Evolutionary conservation across 2,113 vertebrate species (phyloP), one percentile per base, ranked within the genome.

Genomic region (Aspiorhynchus laticeps): DNA sequence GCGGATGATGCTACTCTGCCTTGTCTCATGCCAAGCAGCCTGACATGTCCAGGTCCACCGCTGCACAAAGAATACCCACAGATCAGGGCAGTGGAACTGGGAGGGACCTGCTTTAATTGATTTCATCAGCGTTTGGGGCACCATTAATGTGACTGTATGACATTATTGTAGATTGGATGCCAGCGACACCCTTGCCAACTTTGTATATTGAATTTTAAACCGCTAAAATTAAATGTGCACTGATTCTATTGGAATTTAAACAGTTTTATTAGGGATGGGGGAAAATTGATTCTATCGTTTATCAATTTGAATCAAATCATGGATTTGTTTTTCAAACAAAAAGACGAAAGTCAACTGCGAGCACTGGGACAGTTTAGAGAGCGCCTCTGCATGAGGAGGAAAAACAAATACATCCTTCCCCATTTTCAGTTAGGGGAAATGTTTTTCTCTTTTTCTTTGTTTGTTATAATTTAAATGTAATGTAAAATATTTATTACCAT

Each of bases 1-100:
- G 73, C 31, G 31, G 63, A 15, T 74, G 74, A 74, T 77, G 69
- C 67, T 80, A 51, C 59, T 65, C 53, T 87, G 51, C 73, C 74
- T 71, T 56, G 79, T 84, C 78, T 87, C 69, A 56, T 86, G 87
- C 86, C 79, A 88, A 82, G 74, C 80, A 75, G 83, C 74, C 73
- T 76, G 59, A 73, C 84, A 53, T 43, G 36, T 85, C 85, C 73
- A 84, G 41, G 74, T 83, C 53, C 78, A 48, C 78, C 48, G 41
- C 63, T 84, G 75, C 53, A 61, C 46, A 85, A 46, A 86, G 69
- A 75, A 82, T 74, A 59, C 78, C 41, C 69, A 86, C 48, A 86
- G 78, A 74, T 79, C 78, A 73, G 77, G 48, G 21, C 67, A 61
- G 69, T 31, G 21, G 59, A n/a, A 24, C 51, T 61, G 75, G 63